phyloP scores from a whole-genome alignment of 2,113 vertebrate species.

The Scortum barcoo region DNA sequence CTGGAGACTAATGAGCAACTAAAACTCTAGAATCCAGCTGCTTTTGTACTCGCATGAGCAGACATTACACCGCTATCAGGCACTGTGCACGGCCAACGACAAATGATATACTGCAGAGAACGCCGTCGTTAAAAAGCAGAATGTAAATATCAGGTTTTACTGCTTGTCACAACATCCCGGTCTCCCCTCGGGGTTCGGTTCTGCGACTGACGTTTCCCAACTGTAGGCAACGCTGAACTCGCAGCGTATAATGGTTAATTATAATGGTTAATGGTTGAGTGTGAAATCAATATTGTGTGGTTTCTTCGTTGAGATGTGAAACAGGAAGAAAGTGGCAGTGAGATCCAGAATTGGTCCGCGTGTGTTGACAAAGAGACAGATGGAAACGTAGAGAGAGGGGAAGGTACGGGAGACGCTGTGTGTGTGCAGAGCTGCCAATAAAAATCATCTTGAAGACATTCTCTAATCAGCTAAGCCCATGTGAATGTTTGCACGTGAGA shows the following conservation, averaged over 20 bases:
- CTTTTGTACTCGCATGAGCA: background rate
- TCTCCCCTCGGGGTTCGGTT: background rate
- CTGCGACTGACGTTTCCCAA: background rate
- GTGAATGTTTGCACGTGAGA: background rate
- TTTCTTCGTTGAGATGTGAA: background rate
- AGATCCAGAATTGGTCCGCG: background rate
- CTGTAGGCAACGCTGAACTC: background rate
- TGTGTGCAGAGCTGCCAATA: too few species aligned
- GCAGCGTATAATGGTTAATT: background rate
- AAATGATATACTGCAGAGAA: background rate
- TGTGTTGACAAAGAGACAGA: background rate
- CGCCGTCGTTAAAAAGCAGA: background rate
- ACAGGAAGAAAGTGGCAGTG: background rate
- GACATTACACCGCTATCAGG: background rate
- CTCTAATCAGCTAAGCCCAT: background rate
- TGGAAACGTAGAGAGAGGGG: background rate
- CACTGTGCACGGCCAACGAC: background rate
- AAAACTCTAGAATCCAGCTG: background rate
- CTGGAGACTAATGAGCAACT: background rate
- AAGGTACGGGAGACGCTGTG: too few species aligned
- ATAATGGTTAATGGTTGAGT: background rate
- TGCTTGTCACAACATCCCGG: background rate
- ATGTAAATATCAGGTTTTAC: background rate
- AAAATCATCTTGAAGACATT: slow-evolving; percentile 22
- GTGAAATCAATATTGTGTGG: background rate